Base-by-base conservation (phyloP, 2,797 vertebrate species). In the Hozukius guyotensis region DNA sequence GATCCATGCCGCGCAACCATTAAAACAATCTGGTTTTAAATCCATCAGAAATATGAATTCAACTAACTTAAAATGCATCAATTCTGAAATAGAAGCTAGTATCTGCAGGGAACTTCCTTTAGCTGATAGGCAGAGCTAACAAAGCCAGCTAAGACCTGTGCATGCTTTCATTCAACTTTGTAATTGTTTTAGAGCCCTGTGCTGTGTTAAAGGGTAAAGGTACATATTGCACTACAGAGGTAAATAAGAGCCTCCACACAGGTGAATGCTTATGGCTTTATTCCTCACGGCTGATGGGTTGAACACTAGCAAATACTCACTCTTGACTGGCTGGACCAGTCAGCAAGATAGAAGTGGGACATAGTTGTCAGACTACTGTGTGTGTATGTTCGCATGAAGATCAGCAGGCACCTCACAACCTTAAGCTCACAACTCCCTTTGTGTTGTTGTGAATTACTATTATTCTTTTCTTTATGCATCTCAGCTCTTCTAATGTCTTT, bases 141-240 rank as follows among this genome's bases (percentile, higher is more conserved):
- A 82, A 89, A 88, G 36, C 67, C 57, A 22, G 14, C 64, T 18
- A 4, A 60, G 32, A 46, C 29, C 75, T 57, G 57, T 13, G 2
- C 56, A 36, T 52, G 71, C 63, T 29, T 83, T 52, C 55, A 34
- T 72, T 69, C 11, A 89, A 93, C 89, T 90, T 91, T 80, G 75
- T 25, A 0, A 36, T 66, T 60, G 68, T 34, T 64, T 62, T 18
- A 36, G 18, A 69, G 27, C 10, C 27, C 38, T 36, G 16, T 52
- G 75, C 13, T 66, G 32, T 68, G 46, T 59, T 38, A 34, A 56
- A 62, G 53, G 27, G 59, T 61, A n/a, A 49, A 67, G 4, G 14
- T 34, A 56, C 16, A 42, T 72, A 3, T 68, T 66, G 3, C 22
- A 56, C 14, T 27, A 42, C 52, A 72, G 69, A 71, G 42, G 69